These are phyloP conservation scores for Nyctalus aviator DNA, from an alignment of 2,797 vertebrate genomes.

Conservation along the genomic window DNA sequence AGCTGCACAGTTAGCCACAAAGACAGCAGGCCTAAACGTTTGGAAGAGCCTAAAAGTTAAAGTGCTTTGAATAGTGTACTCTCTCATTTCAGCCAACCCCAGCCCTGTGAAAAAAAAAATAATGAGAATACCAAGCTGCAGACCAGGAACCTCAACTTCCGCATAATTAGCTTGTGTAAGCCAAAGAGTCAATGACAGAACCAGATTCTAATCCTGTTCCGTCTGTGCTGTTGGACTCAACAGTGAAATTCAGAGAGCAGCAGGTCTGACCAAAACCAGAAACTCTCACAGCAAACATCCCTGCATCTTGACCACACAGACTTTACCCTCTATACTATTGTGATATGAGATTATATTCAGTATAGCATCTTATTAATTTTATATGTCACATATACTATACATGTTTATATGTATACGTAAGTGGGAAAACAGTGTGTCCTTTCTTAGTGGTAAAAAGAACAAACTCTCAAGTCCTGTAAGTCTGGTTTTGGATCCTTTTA, in stretches of 20 bases:
- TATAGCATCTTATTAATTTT: neutral
- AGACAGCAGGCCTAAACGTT: neutral
- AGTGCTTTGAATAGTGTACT: neutral
- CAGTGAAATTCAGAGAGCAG: neutral
- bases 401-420: neutral
- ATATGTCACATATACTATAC: neutral
- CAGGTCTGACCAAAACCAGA: neutral
- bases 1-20: neutral
- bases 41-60: neutral
- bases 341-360: neutral
- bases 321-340: neutral
- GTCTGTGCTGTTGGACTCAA: neutral
- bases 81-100: slow-evolving; percentile 5
- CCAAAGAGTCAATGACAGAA: neutral
- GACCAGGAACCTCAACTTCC: neutral
- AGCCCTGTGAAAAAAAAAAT: neutral
- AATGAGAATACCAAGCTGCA: neutral
- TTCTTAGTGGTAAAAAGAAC: neutral
- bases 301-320: neutral
- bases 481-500: neutral
- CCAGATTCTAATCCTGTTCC: neutral
- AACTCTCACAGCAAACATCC: neutral
- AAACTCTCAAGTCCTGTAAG: neutral
- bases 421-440: neutral
- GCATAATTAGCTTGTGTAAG: neutral